These are phyloP conservation scores for Rhagoletis zephyria DNA, from an alignment of 1,140 invertebrate genomes.

Conservation along the genomic window DNA sequence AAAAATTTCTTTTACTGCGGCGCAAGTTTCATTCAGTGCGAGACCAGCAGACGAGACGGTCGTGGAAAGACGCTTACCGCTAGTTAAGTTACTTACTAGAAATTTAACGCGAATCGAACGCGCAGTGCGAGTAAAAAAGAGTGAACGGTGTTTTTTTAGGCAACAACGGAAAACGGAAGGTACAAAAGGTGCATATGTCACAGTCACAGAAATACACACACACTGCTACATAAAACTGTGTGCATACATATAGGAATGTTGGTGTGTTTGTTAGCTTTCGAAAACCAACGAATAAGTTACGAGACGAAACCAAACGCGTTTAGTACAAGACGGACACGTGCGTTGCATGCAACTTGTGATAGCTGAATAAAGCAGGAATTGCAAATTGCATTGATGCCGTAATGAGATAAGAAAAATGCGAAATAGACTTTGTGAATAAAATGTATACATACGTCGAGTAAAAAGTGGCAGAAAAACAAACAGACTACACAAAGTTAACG, in stretches of 20 bases:
- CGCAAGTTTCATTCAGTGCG: conserved; percentile 66
- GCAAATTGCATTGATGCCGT: conserved; percentile 5
- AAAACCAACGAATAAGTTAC: conserved; percentile 34
- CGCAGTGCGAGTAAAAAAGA: not conserved
- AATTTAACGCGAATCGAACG: not conserved
- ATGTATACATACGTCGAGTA: too few relatives aligned
- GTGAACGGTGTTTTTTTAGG: too few relatives aligned
- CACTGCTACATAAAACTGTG: not conserved
- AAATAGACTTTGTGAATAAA: not conserved
- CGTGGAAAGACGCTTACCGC: conserved; percentile 56
- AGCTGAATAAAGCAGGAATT: conserved; percentile 22
- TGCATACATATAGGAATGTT: not conserved
- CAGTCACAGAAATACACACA: not conserved
- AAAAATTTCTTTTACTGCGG: conserved; percentile 70
- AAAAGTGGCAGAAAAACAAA: not conserved
- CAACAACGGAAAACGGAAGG: conserved; percentile 28
- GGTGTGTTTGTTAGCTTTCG: not conserved
- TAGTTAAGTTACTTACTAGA: not conserved
- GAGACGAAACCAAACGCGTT: conserved; percentile 2
- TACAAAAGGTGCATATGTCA: too few relatives aligned
- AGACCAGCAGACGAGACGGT: conserved; percentile 68
- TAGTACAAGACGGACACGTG: conserved; percentile 6
- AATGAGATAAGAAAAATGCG: conserved; percentile 1
- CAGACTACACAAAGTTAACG: not conserved
- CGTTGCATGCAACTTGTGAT: conserved; percentile 18